phyloP scores from a whole-genome alignment of 2,113 vertebrate genomes.

The Burhinus oedicnemus region DNA sequence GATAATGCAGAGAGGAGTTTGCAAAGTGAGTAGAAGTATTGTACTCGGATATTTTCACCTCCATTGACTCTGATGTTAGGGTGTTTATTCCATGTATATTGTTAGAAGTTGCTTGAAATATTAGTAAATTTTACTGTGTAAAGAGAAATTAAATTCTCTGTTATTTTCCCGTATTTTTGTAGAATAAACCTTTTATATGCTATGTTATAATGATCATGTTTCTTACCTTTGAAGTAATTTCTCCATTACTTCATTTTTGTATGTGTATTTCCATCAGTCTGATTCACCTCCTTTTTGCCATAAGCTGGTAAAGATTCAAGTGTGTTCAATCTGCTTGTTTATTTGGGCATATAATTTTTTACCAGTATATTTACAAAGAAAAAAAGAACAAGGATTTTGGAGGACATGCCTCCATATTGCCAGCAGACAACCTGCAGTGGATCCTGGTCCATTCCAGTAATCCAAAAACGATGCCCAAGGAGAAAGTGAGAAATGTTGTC shows the following conservation, averaged over 20 bases:
- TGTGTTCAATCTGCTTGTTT: not conserved
- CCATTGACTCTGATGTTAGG: not conserved
- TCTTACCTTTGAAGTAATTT: not conserved
- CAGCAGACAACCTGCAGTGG: not conserved
- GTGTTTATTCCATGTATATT: not conserved
- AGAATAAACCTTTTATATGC: not conserved
- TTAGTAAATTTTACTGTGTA: not conserved
- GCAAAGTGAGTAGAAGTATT: not conserved
- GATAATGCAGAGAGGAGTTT: not conserved
- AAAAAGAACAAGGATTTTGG: not conserved
- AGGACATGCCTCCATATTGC: not conserved
- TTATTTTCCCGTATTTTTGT: not conserved
- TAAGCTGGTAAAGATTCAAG: not conserved
- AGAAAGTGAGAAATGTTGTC: not conserved
- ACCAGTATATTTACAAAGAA: not conserved
- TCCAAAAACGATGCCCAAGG: not conserved
- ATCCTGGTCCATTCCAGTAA: not conserved
- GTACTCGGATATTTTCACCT: not conserved
- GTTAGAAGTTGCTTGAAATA: not conserved
- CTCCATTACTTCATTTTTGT: not conserved
- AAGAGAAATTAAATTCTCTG: not conserved
- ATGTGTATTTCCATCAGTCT: not conserved
- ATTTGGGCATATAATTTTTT: not conserved
- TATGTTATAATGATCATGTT: not conserved
- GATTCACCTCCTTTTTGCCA: not conserved